Conservation (phyloP, 2,797 vertebrate genomes). For the Ptychadena robeensis region DNA sequence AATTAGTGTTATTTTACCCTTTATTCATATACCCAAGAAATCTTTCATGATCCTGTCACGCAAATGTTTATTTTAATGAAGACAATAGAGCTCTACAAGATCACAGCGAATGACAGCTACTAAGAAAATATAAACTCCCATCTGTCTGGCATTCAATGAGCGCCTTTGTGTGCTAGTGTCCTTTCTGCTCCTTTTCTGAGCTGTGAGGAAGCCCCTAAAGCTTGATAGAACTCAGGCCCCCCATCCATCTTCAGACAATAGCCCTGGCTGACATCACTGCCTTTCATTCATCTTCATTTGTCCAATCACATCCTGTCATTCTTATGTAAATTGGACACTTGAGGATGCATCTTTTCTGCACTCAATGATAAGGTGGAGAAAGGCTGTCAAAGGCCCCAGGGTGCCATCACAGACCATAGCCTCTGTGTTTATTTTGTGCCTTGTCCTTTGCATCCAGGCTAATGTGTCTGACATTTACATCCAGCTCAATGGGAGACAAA, state of each 20-base stretch:
- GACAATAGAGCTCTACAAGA: conserved; percentile 43
- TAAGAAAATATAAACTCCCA: conserved; percentile 59
- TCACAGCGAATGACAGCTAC: conserved; percentile 49
- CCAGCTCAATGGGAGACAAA: conserved; percentile 70
- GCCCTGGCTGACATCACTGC: conserved; percentile 73
- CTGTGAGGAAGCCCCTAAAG: conserved; percentile 53
- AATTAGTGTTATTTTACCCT: not conserved
- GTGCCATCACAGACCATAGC: conserved; percentile 64
- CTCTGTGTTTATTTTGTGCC: conserved; percentile 70
- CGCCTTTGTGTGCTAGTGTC: conserved; percentile 38
- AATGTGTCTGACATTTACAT: conserved; percentile 76
- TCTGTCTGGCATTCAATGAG: conserved; percentile 19
- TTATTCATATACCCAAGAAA: conserved; percentile 30
- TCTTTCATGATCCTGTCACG: conserved; percentile 47
- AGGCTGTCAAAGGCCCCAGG: conserved; percentile 66
- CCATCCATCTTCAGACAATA: conserved; percentile 76
- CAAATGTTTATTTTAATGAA: conserved; percentile 59
- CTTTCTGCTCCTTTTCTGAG: conserved; percentile 50
- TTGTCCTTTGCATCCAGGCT: conserved; percentile 70
- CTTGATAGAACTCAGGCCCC: conserved; percentile 68
- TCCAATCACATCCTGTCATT: conserved; percentile 81
- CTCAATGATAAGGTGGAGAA: conserved; percentile 65
- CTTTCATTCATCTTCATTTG: conserved; percentile 84
- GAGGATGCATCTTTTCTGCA: conserved; percentile 68
- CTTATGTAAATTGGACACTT: conserved; percentile 78